A percentile compares a stretch with the other conserved stretches of the same genome.
Conservation (phyloP, 2,888 invertebrate genomes). For the Cylindroiulus punctatus region DNA sequence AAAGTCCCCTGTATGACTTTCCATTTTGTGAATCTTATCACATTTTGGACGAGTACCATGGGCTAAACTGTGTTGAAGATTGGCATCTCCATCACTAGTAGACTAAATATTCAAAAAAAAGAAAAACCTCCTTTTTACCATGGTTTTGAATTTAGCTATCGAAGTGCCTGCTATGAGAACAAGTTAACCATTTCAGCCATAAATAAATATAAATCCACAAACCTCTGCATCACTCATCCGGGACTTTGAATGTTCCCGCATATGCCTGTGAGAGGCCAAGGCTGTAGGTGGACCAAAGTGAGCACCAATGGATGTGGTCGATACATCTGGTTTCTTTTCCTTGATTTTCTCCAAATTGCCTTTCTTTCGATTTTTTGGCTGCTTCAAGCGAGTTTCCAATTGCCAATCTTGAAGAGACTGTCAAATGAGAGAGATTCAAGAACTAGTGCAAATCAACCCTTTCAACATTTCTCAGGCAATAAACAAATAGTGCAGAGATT, state of each 20-base stretch:
- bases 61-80: background rate
- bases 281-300: background rate
- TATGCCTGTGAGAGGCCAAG: background rate
- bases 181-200: background rate
- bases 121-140: background rate
- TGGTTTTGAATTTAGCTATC: background rate
- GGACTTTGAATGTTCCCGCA: slow-evolving; percentile 17
- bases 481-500: background rate
- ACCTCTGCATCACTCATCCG: slow-evolving; percentile 48
- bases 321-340: slow-evolving; percentile 41
- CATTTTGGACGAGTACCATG: slow-evolving; percentile 26
- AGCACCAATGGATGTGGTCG: background rate
- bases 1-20: slow-evolving; percentile 23
- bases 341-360: slow-evolving; percentile 46
- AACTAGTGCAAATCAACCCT: background rate
- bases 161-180: no score
- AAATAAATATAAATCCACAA: background rate
- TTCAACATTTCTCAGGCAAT: background rate
- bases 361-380: slow-evolving; percentile 49
- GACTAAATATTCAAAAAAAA: slow-evolving; percentile 1
- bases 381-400: slow-evolving; percentile 36
- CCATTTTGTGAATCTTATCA: slow-evolving; percentile 19
- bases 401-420: slow-evolving; percentile 52
- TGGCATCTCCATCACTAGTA: slow-evolving; percentile 28
- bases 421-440: background rate